Evolutionary conservation across 2,888 invertebrate genomes (phyloP).

Genomic region (Venusia cambrica): DNA sequence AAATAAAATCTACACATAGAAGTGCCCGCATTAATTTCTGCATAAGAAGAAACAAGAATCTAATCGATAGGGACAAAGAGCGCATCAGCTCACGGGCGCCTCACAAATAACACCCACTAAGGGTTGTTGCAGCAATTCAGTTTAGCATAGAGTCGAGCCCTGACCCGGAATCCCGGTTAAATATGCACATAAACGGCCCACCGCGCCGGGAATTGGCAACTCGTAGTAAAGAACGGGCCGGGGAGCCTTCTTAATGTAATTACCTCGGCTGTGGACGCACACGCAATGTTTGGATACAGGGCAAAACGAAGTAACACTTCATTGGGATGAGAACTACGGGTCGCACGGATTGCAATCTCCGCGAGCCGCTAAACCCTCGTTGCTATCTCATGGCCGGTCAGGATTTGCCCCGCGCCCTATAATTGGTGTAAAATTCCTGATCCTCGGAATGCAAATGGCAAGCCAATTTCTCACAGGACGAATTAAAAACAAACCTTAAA

Average conservation of each 20-base stretch:
- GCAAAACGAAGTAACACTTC: conserved; percentile 29
- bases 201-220: conserved; percentile 48
- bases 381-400: background rate
- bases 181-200: conserved; percentile 58
- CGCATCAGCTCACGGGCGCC: conserved; percentile 28
- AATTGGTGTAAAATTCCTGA: conserved; percentile 8
- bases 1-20: too few species aligned
- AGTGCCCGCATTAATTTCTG: too few species aligned
- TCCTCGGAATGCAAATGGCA: background rate
- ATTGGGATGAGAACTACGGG: conserved; percentile 26
- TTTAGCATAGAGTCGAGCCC: conserved; percentile 28
- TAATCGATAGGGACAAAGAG: conserved; percentile 33
- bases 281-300: conserved; percentile 33
- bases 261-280: conserved; percentile 41
- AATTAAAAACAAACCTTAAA: too few species aligned
- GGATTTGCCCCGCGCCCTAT: background rate
- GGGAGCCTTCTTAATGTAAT: conserved; percentile 57
- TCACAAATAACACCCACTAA: conserved; percentile 41
- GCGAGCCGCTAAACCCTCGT: conserved; percentile 1
- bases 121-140: conserved; percentile 42
- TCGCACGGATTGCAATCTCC: conserved; percentile 3
- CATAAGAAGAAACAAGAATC: conserved; percentile 2
- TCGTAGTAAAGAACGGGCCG: conserved; percentile 48
- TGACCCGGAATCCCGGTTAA: conserved; percentile 47
- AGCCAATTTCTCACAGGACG: conserved; percentile 3